Evolutionary conservation across 2,797 vertebrate species (phyloP), one percentile per base, ranked within the genome.

Genomic region (Chanos chanos): DNA sequence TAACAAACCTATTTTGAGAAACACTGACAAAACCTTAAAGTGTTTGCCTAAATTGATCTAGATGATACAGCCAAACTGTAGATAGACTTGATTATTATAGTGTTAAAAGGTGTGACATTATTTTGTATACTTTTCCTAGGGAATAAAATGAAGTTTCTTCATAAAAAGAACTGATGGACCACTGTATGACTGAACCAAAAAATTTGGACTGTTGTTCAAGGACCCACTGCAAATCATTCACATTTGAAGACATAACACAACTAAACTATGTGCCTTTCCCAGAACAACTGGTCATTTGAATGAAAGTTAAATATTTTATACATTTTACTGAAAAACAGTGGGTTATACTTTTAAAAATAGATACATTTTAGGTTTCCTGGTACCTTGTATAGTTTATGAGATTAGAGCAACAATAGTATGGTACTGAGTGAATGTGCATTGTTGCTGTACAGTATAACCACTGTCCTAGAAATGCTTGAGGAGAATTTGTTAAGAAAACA

Each of bases 121-220:
- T 22, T 28, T 13, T 27, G 3, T 30, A 37, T 6, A 21, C 31
- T 33, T 52, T 77, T 81, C 85, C 24, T 74, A 98, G 96, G 96
- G 78, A 99, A 90, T 85, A 98, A 98, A 90, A 98, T 99, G 94
- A 99, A 95, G 85, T 97, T 98, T 77, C 96, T 99, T 66, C 96
- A 99, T 86, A 98, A 98, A 91, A 99, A 98, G 90, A 99, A 91
- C 85, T 98, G 85, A 90, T 56, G 57, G 43, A 68, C 24, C 70
- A 64, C 63, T 71, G 75, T 69, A 71, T 50, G 36, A 8, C 64
- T 56, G 66, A 64, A 63, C 60, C 55, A 66, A 49, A 65, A 59
- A 52, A 41, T 62, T 31, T 40, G 57, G 66, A 66, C 25, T 21
- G 49, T 41, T 54, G 12, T 4, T 19, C 12, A 3, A 33, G 45